Base-by-base conservation (phyloP, 2,888 invertebrate genomes). In the Heliconius ismenius region DNA sequence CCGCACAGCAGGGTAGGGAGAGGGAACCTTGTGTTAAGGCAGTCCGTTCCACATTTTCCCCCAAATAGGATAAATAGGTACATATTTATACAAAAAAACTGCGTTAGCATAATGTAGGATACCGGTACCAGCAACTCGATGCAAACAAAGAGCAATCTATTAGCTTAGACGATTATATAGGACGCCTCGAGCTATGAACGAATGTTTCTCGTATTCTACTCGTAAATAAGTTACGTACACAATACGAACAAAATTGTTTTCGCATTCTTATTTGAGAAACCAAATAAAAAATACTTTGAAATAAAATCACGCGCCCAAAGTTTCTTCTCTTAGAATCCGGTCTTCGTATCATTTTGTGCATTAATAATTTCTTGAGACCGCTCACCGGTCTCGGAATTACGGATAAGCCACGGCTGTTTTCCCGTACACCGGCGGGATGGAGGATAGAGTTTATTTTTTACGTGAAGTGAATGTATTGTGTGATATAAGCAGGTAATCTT, bases 401-500 rank as follows among this genome's bases (percentile, higher is more conserved):
- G 84, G 86, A 87, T 88, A 90, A 89, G 84, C 89, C 88, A 86
- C 86, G 82, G 85, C 89, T 89, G 88, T 89, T 90, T 88, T 88
- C 85, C 87, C 86, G 86, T 89, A 88, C 86, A 86, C 88, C 90
- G 91, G 90, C 90, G 90, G 85, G 87, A 85, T 88, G 88, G 85
- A 85, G 86, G 86, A 83, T 83, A 88, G 88, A 87, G 89, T 90
- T 65, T 91, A 91, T 90, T 90, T 91, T 91, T 90, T 92, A 91
- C 91, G 90, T 91, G 90, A 84, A 86, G 87, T 85, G 90, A 91
- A 92, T 92, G 83, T 89, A 88, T 91, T 88, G 88, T 87, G 86
- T 88, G 86, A 85, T 83, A 85, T 72, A 54, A 67, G 63, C 69
- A 69, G 26, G 54, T 68, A 78, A 74, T 72, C 70, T 74, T 72